Evolutionary conservation across 2,797 vertebrate genomes (phyloP).

Genomic region (Parauchenoglanis punctatus): DNA sequence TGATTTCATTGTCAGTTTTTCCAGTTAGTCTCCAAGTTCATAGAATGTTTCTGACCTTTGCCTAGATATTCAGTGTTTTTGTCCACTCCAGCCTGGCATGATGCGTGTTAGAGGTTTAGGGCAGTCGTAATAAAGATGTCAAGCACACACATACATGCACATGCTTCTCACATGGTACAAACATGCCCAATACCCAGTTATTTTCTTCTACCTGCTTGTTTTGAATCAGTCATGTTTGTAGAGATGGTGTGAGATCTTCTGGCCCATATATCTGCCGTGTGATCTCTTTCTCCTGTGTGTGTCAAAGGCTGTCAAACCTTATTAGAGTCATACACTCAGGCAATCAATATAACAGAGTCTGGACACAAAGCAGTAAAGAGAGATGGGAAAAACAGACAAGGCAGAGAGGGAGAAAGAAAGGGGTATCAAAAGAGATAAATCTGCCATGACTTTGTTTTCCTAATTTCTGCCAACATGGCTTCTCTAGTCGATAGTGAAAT

Average conservation of each 20-base stretch:
- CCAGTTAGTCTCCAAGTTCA: neutral
- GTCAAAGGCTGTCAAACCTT: slow-evolving; percentile 72
- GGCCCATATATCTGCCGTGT: slow-evolving; percentile 58
- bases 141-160: neutral
- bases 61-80: neutral
- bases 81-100: neutral
- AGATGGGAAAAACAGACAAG: slow-evolving; percentile 14
- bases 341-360: slow-evolving; percentile 76
- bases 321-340: slow-evolving; percentile 74
- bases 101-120: neutral
- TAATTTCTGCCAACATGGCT: too few species aligned
- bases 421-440: slow-evolving; percentile 30
- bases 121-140: neutral
- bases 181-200: neutral
- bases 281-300: slow-evolving; percentile 61
- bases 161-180: neutral
- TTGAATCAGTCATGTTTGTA: slow-evolving; percentile 44
- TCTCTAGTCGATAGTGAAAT: neutral
- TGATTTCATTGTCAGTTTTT: neutral
- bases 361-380: slow-evolving; percentile 59
- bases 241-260: slow-evolving; percentile 59
- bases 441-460: neutral
- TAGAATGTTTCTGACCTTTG: neutral
- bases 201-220: neutral
- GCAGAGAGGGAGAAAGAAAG: slow-evolving; percentile 32